Evolutionary conservation across 2,888 invertebrate genomes (phyloP).

Genomic region (Galerucella pusilla): DNA sequence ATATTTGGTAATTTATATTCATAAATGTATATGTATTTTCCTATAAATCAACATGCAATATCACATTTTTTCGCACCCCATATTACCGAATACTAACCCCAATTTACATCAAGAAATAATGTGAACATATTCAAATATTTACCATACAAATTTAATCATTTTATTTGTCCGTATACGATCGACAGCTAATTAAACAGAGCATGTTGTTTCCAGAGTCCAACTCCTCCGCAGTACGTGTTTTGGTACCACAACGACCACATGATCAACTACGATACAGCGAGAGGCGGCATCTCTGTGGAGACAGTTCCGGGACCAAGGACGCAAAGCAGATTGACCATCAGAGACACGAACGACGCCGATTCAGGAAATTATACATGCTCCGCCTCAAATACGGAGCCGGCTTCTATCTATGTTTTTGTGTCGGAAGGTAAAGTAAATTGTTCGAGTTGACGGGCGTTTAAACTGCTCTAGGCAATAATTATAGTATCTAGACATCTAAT

Average conservation of each 20-base stretch:
- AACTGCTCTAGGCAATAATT: no score
- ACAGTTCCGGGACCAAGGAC: conserved; percentile 87
- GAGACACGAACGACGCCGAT: conserved; percentile 84
- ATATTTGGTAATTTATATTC: no score
- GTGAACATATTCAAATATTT: background rate
- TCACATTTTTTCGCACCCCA: no score
- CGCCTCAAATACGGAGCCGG: conserved; percentile 89
- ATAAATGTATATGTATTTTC: no score
- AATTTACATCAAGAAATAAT: no score
- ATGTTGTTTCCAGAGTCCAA: conserved; percentile 79
- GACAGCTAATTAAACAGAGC: background rate
- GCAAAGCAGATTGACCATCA: conserved; percentile 86
- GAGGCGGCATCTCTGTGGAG: conserved; percentile 84
- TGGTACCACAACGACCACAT: conserved; percentile 95
- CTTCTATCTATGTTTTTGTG: conserved; percentile 90
- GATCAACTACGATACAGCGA: conserved; percentile 90
- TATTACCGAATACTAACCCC: no score
- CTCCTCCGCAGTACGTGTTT: conserved; percentile 93
- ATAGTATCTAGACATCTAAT: no score
- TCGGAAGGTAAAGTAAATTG: conserved; percentile 77
- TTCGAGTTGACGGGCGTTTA: background rate
- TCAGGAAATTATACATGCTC: conserved; percentile 93
- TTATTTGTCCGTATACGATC: background rate
- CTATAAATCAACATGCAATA: no score
- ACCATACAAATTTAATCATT: background rate